These are phyloP conservation scores for Pantala flavescens DNA, from an alignment of 1,140 invertebrate genomes.

Conservation along the genomic window DNA sequence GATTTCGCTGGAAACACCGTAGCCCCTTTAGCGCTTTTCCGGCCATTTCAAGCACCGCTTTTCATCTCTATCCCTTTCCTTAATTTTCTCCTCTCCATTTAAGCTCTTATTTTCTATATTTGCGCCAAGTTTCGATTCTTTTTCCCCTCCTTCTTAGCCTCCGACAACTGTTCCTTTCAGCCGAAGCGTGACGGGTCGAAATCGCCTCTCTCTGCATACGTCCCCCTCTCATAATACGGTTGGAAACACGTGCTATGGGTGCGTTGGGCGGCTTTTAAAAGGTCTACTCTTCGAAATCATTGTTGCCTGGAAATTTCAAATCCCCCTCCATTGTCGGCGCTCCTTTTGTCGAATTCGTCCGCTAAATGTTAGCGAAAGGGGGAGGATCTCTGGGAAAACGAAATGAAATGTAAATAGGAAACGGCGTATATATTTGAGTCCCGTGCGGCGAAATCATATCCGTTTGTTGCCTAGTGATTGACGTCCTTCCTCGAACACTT, in stretches of 20 bases:
- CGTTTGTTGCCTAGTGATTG: no score
- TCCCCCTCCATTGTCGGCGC: neutral
- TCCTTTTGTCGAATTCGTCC: neutral
- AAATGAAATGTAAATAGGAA: neutral
- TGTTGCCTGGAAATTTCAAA: neutral
- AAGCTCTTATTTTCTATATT: neutral
- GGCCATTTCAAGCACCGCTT: neutral
- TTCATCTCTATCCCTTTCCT: neutral
- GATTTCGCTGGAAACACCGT: no score
- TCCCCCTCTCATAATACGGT: neutral
- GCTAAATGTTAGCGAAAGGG: neutral
- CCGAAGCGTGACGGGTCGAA: neutral
- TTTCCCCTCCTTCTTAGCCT: neutral
- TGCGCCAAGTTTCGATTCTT: neutral
- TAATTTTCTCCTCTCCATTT: neutral
- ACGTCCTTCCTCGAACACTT: no score
- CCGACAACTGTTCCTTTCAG: slow-evolving; percentile 3
- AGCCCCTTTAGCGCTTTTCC: no score
- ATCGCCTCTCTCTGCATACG: neutral
- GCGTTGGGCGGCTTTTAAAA: neutral
- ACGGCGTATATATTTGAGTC: neutral
- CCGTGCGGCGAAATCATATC: neutral
- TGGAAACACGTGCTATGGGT: neutral
- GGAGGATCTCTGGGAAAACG: neutral
- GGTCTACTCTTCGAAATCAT: neutral